phyloP scores from a whole-genome alignment of 2,113 vertebrate genomes.

The Erpornis zantholeuca region DNA sequence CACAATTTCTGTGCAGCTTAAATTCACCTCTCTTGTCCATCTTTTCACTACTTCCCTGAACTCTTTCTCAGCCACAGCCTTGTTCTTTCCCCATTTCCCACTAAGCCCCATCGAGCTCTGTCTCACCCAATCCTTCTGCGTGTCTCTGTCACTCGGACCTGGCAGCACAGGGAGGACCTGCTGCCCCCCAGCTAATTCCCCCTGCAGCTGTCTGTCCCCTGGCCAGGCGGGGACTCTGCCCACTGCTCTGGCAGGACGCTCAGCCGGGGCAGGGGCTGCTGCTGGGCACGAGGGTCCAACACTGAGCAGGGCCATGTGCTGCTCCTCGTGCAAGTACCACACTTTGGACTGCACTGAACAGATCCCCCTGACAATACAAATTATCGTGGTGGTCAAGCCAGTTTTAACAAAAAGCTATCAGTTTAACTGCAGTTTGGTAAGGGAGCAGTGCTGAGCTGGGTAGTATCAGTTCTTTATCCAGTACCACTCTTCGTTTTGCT shows the following conservation, averaged over 20 bases:
- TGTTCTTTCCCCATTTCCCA: neutral
- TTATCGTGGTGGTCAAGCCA: fast-evolving
- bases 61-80: neutral
- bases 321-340: fast-evolving
- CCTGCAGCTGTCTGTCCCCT: neutral
- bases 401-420: neutral
- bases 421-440: neutral
- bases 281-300: neutral
- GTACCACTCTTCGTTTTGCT: neutral
- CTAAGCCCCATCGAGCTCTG: neutral
- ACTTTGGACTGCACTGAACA: neutral
- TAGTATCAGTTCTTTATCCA: neutral
- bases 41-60: neutral
- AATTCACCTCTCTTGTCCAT: neutral
- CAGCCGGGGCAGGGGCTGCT: neutral
- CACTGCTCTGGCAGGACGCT: neutral
- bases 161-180: neutral
- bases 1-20: neutral
- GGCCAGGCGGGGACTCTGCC: neutral
- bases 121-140: neutral
- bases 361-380: neutral
- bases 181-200: neutral
- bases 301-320: fast-evolving
- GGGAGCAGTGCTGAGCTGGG: neutral
- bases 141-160: neutral